Evolutionary conservation across 2,113 vertebrate genomes (phyloP).

Genomic region (Myrmecophaga tridactyla): DNA sequence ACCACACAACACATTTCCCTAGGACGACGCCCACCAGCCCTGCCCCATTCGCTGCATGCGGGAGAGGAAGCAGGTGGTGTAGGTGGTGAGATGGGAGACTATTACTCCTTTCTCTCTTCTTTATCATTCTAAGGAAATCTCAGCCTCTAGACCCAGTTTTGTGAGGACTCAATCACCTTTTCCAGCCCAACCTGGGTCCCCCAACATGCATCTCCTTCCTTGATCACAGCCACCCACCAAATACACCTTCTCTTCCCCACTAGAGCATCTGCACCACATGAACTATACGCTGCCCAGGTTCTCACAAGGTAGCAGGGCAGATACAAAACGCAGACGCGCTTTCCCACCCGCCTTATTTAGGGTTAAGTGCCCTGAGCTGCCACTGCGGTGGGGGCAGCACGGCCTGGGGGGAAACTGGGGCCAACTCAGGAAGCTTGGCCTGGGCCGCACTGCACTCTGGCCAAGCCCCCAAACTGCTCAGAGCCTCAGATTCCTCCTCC

Average conservation of each 20-base stretch:
- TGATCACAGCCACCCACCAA: background rate
- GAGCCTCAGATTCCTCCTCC: background rate
- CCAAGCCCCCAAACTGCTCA: accelerated
- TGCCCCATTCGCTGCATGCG: background rate
- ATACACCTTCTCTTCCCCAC: background rate
- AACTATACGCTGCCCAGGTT: background rate
- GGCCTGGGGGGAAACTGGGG: too few species aligned
- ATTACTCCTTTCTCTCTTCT: background rate
- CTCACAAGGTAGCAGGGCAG: background rate
- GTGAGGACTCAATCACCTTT: background rate
- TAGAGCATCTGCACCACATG: background rate
- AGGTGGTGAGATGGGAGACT: too few species aligned
- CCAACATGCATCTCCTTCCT: background rate
- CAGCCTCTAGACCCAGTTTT: background rate
- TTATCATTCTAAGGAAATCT: background rate
- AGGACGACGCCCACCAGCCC: background rate
- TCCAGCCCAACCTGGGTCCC: background rate
- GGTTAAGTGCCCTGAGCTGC: too few species aligned
- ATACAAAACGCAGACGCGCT: background rate
- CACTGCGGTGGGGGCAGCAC: accelerated
- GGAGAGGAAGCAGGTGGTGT: too few species aligned
- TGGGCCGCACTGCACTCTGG: too few species aligned
- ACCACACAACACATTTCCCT: background rate
- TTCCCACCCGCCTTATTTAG: background rate
- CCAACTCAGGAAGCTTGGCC: background rate